phyloP scores from a whole-genome alignment of 2,113 vertebrate genomes.

The zebrafish (Danio rerio) region DNA sequence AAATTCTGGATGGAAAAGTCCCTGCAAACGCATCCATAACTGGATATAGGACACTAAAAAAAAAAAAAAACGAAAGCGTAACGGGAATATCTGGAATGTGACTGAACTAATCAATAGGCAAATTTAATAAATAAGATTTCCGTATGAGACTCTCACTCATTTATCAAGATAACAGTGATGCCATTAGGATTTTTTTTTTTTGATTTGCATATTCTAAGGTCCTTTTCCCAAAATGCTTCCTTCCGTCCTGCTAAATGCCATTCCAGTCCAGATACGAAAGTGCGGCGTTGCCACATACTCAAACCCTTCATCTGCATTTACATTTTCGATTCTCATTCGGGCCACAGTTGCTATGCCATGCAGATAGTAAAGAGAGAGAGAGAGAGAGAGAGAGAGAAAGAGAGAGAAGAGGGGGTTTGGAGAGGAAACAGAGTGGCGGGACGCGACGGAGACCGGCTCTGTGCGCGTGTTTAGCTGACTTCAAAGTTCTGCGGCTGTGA shows the following conservation, averaged over 20 bases:
- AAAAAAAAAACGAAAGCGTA: background rate
- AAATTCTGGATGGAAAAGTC: background rate
- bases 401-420: background rate
- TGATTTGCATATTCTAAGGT: slow-evolving; percentile 55
- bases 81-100: slow-evolving; percentile 43
- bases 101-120: slow-evolving; percentile 9
- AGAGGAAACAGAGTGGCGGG: slow-evolving; percentile 37
- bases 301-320: slow-evolving; percentile 75
- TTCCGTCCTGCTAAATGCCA: slow-evolving; percentile 28
- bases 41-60: background rate
- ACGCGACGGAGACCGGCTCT: slow-evolving; percentile 79
- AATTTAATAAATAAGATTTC: slow-evolving; percentile 39
- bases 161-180: slow-evolving; percentile 46
- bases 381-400: background rate
- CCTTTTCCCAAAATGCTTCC: background rate
- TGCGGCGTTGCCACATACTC: slow-evolving; percentile 63
- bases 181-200: slow-evolving; percentile 27
- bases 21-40: slow-evolving; percentile 14
- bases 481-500: slow-evolving; percentile 82
- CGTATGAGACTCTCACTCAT: slow-evolving; percentile 29
- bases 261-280: slow-evolving; percentile 65
- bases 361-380: slow-evolving; percentile 71
- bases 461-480: slow-evolving; percentile 81
- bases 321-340: slow-evolving; percentile 70
- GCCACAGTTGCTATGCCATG: slow-evolving; percentile 86